A percentile compares a stretch with the other conserved stretches of the same genome.
Evolutionary conservation across 1,140 invertebrate species (phyloP).

Genomic region (Ceratosolen fusciceps): DNA sequence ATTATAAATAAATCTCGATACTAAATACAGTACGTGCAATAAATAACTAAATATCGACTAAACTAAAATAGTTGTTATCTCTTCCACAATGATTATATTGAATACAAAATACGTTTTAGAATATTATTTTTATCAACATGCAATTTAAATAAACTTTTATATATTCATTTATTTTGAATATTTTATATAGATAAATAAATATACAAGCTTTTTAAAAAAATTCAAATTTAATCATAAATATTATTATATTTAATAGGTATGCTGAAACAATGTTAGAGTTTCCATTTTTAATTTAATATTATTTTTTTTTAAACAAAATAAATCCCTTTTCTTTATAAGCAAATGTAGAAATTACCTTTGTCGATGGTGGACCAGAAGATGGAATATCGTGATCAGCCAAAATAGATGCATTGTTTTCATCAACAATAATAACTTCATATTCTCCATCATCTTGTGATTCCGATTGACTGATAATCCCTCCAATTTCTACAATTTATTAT

Average conservation of each 20-base stretch:
- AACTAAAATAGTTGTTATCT: background rate
- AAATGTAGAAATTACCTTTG: constrained; percentile 78
- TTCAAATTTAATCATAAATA: background rate
- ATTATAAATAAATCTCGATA: too few relatives aligned
- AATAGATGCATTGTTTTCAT: constrained; percentile 89
- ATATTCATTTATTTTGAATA: too few relatives aligned
- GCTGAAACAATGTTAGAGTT: too few relatives aligned
- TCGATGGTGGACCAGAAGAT: constrained; percentile 81
- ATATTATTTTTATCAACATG: background rate
- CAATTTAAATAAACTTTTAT: background rate
- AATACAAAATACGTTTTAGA: too few relatives aligned
- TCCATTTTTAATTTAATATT: background rate
- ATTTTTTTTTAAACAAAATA: background rate
- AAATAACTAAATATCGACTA: background rate
- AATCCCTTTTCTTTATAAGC: background rate
- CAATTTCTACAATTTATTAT: constrained; percentile 63
- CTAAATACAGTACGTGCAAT: background rate
- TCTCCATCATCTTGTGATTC: constrained; percentile 82
- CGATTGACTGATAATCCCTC: constrained; percentile 67
- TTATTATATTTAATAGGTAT: background rate
- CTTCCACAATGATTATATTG: too few relatives aligned
- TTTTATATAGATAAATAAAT: background rate
- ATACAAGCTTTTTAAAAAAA: background rate
- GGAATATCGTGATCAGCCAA: constrained; percentile 82
- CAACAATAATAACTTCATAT: constrained; percentile 91